phyloP scores from a whole-genome alignment of 2,888 invertebrate genomes.

The Sinopyrophorus schimmeli region DNA sequence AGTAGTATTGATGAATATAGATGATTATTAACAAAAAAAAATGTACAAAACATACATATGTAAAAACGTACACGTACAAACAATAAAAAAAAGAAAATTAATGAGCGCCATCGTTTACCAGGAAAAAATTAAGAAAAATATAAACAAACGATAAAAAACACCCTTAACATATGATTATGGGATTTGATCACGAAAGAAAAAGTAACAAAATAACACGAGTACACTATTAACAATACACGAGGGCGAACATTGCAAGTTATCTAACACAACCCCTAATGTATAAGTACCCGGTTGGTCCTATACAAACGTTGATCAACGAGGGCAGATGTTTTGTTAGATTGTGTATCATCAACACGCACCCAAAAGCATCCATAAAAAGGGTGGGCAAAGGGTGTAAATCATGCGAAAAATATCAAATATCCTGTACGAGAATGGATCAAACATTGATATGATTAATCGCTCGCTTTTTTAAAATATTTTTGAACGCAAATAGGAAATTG shows the following conservation, averaged over 20 bases:
- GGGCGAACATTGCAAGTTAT: conserved; percentile 13
- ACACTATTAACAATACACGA: conserved; percentile 16
- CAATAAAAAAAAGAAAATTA: too few species aligned
- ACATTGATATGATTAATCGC: too few species aligned
- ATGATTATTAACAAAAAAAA: too few species aligned
- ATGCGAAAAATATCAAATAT: conserved; percentile 16
- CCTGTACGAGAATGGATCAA: conserved; percentile 1
- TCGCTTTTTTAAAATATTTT: too few species aligned
- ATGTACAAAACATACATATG: too few species aligned
- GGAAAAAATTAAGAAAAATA: too few species aligned
- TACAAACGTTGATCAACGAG: conserved; percentile 14
- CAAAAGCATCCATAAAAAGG: conserved; percentile 11
- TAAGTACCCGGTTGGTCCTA: conserved; percentile 1
- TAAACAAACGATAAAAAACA: too few species aligned
- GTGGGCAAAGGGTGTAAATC: conserved; percentile 11
- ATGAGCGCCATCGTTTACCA: too few species aligned
- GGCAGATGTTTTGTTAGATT: conserved; percentile 15
- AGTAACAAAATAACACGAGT: conserved; percentile 17
- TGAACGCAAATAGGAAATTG: too few species aligned
- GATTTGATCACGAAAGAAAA: conserved; percentile 17
- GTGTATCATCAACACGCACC: conserved; percentile 16
- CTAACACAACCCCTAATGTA: conserved; percentile 5
- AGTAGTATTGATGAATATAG: too few species aligned
- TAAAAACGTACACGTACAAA: too few species aligned
- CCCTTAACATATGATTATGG: too few species aligned